Percentiles rank a stretch among this genome's conserved stretches.
Conservation (phyloP, 2,113 vertebrate species). For the Hyperopisus bebe region DNA sequence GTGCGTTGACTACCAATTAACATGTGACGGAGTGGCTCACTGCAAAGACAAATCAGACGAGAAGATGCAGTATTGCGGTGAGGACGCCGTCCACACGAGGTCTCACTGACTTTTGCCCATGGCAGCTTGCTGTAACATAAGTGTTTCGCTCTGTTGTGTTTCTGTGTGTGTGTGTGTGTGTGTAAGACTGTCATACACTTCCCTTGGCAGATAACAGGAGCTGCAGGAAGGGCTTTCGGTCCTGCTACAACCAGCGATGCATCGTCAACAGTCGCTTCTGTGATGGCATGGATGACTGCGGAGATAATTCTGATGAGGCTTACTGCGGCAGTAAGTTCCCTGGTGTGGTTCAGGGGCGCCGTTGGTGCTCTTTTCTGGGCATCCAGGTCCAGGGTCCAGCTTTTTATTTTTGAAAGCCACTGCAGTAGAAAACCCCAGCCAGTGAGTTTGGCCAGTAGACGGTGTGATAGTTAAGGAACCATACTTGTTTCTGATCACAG, state of each 20-base stretch:
- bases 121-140: slow-evolving; percentile 21
- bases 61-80: slow-evolving; percentile 94
- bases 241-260: slow-evolving; percentile 82
- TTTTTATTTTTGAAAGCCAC: not conserved
- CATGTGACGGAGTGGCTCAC: slow-evolving; percentile 83
- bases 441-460: not conserved
- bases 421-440: not conserved
- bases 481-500: not conserved
- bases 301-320: slow-evolving; percentile 88
- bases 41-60: slow-evolving; percentile 98
- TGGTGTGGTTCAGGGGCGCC: slow-evolving; percentile 13
- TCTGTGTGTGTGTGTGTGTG: not conserved
- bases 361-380: not conserved
- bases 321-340: slow-evolving; percentile 81
- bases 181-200: not conserved
- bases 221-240: slow-evolving; percentile 78
- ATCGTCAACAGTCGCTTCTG: slow-evolving; percentile 76
- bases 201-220: slow-evolving; percentile 77
- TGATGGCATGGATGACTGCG: slow-evolving; percentile 85
- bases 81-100: slow-evolving; percentile 38
- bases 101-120: not conserved
- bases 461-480: not conserved
- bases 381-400: not conserved
- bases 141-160: not conserved
- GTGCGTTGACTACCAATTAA: slow-evolving; percentile 85